phyloP scores from a whole-genome alignment of 2,113 vertebrate species.

The Stigmatopora argus region DNA sequence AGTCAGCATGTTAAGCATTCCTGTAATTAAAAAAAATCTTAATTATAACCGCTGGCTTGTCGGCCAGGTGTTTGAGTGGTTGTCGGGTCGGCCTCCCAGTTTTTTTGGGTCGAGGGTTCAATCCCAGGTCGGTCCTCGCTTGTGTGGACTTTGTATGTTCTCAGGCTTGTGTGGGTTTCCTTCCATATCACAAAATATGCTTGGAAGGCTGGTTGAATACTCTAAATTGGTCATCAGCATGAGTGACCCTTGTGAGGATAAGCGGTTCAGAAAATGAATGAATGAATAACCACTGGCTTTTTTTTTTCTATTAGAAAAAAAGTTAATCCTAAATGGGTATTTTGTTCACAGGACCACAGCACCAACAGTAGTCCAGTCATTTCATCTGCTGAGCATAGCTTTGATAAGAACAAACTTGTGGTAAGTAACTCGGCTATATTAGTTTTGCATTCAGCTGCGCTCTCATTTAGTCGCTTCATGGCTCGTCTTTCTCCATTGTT shows the following conservation, averaged over 20 bases:
- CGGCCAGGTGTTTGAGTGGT: no score
- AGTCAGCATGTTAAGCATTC: not conserved
- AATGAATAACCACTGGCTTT: not conserved
- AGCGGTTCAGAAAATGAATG: no score
- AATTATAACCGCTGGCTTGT: no score
- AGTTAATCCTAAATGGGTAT: not conserved
- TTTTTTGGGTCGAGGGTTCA: no score
- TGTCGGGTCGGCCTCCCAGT: no score
- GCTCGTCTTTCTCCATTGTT: not conserved
- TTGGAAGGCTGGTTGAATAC: no score
- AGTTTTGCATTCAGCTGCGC: not conserved
- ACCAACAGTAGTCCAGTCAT: conserved; percentile 59
- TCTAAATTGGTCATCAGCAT: not conserved
- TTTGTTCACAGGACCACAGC: conserved; percentile 57
- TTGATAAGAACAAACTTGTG: conserved; percentile 58
- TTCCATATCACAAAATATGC: no score
- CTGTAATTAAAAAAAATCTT: no score
- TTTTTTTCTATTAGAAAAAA: not conserved
- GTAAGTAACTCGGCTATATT: conserved; percentile 51
- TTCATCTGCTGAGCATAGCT: conserved; percentile 58
- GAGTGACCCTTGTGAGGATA: no score
- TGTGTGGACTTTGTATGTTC: no score
- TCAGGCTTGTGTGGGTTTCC: no score
- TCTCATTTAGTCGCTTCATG: not conserved
- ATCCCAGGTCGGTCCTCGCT: no score